phyloP scores from a whole-genome alignment of 2,888 invertebrate genomes.

The Cerastis rubricosa region DNA sequence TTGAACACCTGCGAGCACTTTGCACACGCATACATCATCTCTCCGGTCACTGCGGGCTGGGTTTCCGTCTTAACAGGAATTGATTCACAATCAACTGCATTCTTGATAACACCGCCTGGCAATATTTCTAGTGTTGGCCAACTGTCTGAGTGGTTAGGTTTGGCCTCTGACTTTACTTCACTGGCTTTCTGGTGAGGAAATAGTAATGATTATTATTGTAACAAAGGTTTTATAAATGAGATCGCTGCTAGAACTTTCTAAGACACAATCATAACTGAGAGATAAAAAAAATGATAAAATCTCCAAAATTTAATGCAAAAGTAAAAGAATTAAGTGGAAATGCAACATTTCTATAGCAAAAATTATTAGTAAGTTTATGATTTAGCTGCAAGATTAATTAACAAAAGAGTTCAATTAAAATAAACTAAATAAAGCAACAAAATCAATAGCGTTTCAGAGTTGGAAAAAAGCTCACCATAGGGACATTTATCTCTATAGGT shows the following conservation, averaged over 20 bases:
- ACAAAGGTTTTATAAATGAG: neutral
- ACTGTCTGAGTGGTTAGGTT: constrained; percentile 72
- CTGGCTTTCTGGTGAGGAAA: constrained; percentile 38
- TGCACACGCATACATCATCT: constrained; percentile 85
- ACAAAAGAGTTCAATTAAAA: neutral
- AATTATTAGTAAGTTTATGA: neutral
- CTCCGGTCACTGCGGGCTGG: constrained; percentile 55
- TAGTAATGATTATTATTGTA: neutral
- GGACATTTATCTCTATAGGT: constrained; percentile 32
- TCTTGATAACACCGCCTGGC: constrained; percentile 86
- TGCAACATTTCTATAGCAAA: neutral
- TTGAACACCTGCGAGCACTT: constrained; percentile 85
- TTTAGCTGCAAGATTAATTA: neutral
- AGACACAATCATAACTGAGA: too few species aligned
- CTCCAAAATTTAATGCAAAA: neutral
- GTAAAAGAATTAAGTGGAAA: neutral
- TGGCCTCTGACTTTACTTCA: constrained; percentile 47
- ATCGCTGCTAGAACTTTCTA: neutral
- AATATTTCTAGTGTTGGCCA: constrained; percentile 87
- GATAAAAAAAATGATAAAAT: too few species aligned
- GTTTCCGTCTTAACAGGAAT: constrained; percentile 31
- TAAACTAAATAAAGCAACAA: neutral
- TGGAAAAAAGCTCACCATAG: constrained; percentile 64
- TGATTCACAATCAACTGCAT: constrained; percentile 74
- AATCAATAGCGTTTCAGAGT: constrained; percentile 12